Evolutionary conservation across 23 tunicate genomes (phyloP), one percentile per base, ranked within the genome.

Genomic region (Ascidia mentula): DNA sequence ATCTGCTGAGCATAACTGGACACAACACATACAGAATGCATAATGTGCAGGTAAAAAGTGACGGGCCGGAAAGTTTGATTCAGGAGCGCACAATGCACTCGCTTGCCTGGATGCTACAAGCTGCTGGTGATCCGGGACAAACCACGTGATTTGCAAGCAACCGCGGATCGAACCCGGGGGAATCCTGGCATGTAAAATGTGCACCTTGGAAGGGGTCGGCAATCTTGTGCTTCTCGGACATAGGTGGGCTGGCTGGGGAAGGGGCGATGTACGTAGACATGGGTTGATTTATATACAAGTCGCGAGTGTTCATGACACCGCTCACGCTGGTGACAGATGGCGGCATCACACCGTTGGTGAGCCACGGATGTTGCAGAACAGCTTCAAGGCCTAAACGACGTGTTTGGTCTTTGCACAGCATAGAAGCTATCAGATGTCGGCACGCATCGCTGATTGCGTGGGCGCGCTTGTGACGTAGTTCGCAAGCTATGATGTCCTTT

Each of bases 331-430:
- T 38, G 9, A 40, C 34, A 18, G 46, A 9, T 15, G 77, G 60
- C n/a, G 72, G 74, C 31, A 34, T 20, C 22, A 59, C 31, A 4
- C 40, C 0, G 82, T 2, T 34, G 37, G 85, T 53, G 40, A 78
- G 31, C 99, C 99, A 95, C 15, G 95, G 91, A 65, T 95, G 99
- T 15, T 40, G 84, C 32, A 85, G 80, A 13, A 85, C 84, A 24
- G 85, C 79, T 34, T 85, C 88, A 39, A 95, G 77, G 37, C 88
- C 79, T n/a, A 82, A 91, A 13, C 99, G 85, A 38, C 73, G 72
- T 30, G 60, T 22, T 46, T 85, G 88, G 39, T 95, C 88, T 73
- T 89, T 89, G 15, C 86, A 86, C 40, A 95, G 82, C 91, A 95
- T 85, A 75, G 76, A 77, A 15, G 59, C 77, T 42, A 95, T 89